Evolutionary conservation across 2,797 vertebrate genomes (phyloP), one percentile per base, ranked within the genome.

Genomic region (Spondyliosoma cantharus): DNA sequence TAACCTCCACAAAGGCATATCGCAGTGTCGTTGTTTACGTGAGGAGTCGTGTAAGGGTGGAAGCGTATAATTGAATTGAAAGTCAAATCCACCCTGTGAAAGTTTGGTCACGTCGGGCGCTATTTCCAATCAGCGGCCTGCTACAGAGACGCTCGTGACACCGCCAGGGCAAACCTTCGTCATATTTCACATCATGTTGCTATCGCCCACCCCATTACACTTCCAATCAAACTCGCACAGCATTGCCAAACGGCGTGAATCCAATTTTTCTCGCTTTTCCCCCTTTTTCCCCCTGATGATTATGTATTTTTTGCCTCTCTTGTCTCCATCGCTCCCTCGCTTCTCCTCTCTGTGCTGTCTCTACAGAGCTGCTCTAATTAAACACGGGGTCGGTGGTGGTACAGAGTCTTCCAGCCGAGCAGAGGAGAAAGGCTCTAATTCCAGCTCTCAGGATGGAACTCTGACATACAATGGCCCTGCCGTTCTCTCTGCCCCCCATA

Each of bases 381-480:
- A 93, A 91, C 84, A 89, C 22, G 49, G 87, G 87, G 93, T 95
- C 87, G 87, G 87, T 84, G 89, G 74, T 90, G 87, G 89, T 92
- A 93, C 91, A 93, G 92, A 91, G 81, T 91, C 90, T 92, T 91
- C 91, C 89, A 92, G 89, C 91, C 84, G 92, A 89, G 90, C 75
- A 88, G 94, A 95, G 93, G 89, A 94, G 94, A 95, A 96, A 93
- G 91, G 86, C 86, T 93, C 93, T 96, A 95, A 96, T 96, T 95
- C 94, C 93, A 94, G 89, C 92, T 93, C 90, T 87, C 86, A 85
- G 93, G 91, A 85, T 88, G 90, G 88, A 93, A 62, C 89, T 91
- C 87, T 93, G 93, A 89, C 89, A 92, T 93, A 95, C 91, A 94
- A 93, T 94, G 86, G 85, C 91, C 86, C 91, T 90, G 92, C 7